These are phyloP conservation scores for Cherax quadricarinatus DNA, from an alignment of 1,140 invertebrate genomes.

Conservation along the genomic window DNA sequence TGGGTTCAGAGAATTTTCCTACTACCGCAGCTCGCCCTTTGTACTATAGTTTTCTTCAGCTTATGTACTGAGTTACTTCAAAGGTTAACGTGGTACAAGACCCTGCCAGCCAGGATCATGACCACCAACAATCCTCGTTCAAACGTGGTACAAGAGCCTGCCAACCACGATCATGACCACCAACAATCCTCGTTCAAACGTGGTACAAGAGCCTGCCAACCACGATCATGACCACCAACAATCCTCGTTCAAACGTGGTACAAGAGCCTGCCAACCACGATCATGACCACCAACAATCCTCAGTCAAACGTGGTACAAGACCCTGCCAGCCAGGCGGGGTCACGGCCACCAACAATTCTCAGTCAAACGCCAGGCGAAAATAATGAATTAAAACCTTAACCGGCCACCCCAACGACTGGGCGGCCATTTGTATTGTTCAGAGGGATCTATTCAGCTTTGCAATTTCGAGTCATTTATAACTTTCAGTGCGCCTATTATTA, in stretches of 20 bases:
- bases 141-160: not conserved
- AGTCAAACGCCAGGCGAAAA: slow-evolving; percentile 15
- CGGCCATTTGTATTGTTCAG: slow-evolving; percentile 63
- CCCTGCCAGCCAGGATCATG: too few species aligned
- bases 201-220: too few species aligned
- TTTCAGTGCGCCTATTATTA: slow-evolving; percentile 69
- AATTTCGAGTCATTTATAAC: slow-evolving; percentile 68
- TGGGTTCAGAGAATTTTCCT: too few species aligned
- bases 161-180: not conserved
- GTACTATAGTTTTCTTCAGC: not conserved
- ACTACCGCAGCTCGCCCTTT: too few species aligned
- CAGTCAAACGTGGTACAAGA: too few species aligned
- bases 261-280: not conserved
- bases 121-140: not conserved
- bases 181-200: not conserved
- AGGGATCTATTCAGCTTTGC: slow-evolving; percentile 58
- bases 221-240: not conserved
- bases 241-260: not conserved
- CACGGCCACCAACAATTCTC: not conserved
- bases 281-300: not conserved
- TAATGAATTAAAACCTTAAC: slow-evolving; percentile 33
- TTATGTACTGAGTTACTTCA: not conserved
- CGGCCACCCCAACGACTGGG: not conserved
- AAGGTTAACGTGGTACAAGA: not conserved
- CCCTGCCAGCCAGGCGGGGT: not conserved